Base-by-base conservation (phyloP, 2,888 invertebrate genomes). In the Chrysotoxum bicinctum region DNA sequence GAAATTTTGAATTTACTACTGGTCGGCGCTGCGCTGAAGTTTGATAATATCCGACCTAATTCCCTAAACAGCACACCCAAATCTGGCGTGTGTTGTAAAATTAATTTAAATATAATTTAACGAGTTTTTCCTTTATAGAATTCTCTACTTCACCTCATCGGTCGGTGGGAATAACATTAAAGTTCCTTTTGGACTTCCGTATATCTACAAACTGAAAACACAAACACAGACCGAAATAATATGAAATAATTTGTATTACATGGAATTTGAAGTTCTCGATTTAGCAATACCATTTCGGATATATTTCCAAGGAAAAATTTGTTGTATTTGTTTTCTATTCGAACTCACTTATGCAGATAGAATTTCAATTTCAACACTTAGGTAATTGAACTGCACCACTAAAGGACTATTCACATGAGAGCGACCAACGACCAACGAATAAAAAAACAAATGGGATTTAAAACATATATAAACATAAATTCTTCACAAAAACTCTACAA, bases 31-130 rank as follows among this genome's bases (percentile, higher is more conserved):
- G 60, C 60, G 26, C 43, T 43, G 10, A 43, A 62, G 10, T 62
- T 12, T 43, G 10, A 62, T 45, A 12, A 64, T 50, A 50, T 26
- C 14, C 30, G 62, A 64, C 45, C 45, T 64, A 64, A 64, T 64
- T 64, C 10, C 12, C 19, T 30, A 30, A 23, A 16, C 60, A 60
- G 7, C 56, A 21, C 62, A 45, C 62, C 62, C 30, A 45, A 45
- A 30, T 30, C 12, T 64, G 30, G 62, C 45, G 62, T 64, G 62
- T 45, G 62, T 64, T 45, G 16, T 64, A 8, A 62, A 45, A 62
- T 30, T 45, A 7, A 30, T 64, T 30, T 64, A n/a, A 62, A 45
- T 19, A 26, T 45, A 16, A 16, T 64, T 45, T 45, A 12, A 45
- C 19, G 62, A 64, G 45, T 19, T 64, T 62, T 26, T 14, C 1